Percentiles rank a stretch among this genome's conserved stretches.
Conservation (phyloP, 2,888 invertebrate species). For the Sinopyrophorus schimmeli region DNA sequence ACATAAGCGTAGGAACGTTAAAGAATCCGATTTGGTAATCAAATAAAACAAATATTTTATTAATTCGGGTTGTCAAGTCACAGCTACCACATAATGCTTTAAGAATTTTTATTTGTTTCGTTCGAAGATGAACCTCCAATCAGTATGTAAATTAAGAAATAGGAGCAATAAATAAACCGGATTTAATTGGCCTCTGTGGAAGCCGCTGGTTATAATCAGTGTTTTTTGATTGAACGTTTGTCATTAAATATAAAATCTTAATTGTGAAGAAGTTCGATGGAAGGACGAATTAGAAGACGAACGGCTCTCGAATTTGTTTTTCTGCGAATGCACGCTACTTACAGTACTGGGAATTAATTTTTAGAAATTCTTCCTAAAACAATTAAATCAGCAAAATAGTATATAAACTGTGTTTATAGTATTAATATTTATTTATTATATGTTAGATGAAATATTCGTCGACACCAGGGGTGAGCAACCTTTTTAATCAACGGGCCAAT, state of each 20-base stretch:
- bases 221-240: conserved; percentile 22
- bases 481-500: no score
- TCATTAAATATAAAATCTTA: conserved; percentile 26
- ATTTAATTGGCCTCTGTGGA: conserved; percentile 26
- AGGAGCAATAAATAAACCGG: conserved; percentile 23
- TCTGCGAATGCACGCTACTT: no score
- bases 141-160: conserved; percentile 26
- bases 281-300: no score
- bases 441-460: no score
- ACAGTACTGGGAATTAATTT: no score
- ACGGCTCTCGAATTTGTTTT: no score
- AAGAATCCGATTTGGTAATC: conserved; percentile 12
- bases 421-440: no score
- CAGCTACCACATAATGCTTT: conserved; percentile 17
- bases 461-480: no score
- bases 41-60: conserved; percentile 23
- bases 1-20: conserved; percentile 7
- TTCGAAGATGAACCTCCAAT: conserved; percentile 16
- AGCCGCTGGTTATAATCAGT: conserved; percentile 20
- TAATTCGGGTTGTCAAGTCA: conserved; percentile 20
- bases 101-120: conserved; percentile 24
- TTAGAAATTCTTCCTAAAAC: no score
- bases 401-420: no score
- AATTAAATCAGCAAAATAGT: no score
- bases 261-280: conserved; percentile 15